phyloP scores from a whole-genome alignment of 2,888 invertebrate species.

The Anarsia innoxiella region DNA sequence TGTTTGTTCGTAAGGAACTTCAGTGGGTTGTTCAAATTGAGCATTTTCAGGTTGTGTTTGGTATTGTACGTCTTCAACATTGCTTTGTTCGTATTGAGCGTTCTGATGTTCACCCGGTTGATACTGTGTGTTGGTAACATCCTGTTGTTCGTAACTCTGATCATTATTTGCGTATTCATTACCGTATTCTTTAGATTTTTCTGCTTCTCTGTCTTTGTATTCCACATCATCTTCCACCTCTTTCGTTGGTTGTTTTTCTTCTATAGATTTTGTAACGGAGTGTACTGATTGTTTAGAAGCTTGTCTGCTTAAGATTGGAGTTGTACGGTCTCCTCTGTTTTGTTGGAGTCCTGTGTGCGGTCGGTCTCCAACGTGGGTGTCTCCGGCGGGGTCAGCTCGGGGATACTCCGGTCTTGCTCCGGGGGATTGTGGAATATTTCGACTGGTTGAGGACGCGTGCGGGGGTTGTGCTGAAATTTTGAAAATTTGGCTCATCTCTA shows the following conservation, averaged over 20 bases:
- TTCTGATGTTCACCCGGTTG: not conserved
- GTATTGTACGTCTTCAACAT: slow-evolving; percentile 13
- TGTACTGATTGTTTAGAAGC: slow-evolving; percentile 18
- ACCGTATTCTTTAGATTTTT: slow-evolving; percentile 15
- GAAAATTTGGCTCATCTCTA: too few relatives aligned
- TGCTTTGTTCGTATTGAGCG: slow-evolving; percentile 23
- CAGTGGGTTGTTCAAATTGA: slow-evolving; percentile 11
- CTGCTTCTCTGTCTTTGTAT: slow-evolving; percentile 2
- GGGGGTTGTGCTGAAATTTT: slow-evolving; percentile 64
- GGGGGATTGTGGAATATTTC: slow-evolving; percentile 50
- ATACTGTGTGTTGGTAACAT: not conserved
- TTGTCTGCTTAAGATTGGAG: slow-evolving; percentile 33
- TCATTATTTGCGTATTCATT: slow-evolving; percentile 22
- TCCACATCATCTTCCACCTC: slow-evolving; percentile 8
- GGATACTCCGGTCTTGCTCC: slow-evolving; percentile 53
- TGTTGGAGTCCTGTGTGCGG: slow-evolving; percentile 32
- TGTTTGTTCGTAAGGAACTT: slow-evolving; percentile 2
- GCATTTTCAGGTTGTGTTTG: slow-evolving; percentile 13
- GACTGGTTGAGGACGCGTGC: slow-evolving; percentile 51
- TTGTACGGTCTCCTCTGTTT: slow-evolving; percentile 24
- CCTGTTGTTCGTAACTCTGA: slow-evolving; percentile 15
- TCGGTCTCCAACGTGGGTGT: slow-evolving; percentile 41
- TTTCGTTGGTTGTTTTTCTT: slow-evolving; percentile 15
- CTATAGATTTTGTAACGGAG: slow-evolving; percentile 8
- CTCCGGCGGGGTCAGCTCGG: slow-evolving; percentile 60